Percentiles rank a stretch among this genome's conserved stretches.
Conservation (phyloP, 2,113 vertebrate genomes). For the Struthidea cinerea region DNA sequence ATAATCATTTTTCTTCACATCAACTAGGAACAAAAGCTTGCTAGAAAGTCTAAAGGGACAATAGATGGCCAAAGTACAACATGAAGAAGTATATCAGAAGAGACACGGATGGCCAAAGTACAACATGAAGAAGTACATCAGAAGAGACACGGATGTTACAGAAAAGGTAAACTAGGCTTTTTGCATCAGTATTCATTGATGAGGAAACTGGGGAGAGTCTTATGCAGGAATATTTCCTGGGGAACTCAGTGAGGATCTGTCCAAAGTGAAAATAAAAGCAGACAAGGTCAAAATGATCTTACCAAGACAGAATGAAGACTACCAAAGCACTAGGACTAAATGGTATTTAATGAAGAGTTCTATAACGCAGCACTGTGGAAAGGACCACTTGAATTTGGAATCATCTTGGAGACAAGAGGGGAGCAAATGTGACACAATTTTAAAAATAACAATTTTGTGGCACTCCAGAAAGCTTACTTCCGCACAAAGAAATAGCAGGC, state of each 20-base stretch:
- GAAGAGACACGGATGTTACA: rapidly evolving
- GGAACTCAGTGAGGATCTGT: neutral
- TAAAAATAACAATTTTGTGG: neutral
- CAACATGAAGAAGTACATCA: neutral
- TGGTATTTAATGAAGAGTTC: neutral
- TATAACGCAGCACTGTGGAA: neutral
- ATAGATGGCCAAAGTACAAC: neutral
- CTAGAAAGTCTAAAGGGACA: neutral
- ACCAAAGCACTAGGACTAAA: neutral
- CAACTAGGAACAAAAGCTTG: neutral
- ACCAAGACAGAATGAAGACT: neutral
- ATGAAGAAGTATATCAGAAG: neutral
- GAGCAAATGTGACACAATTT: neutral
- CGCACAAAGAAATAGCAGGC: neutral
- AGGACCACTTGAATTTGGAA: neutral
- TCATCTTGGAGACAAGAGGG: neutral
- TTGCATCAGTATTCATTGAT: neutral
- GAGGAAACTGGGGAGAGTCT: neutral
- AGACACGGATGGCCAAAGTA: neutral
- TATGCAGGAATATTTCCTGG: neutral
- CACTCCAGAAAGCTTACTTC: neutral
- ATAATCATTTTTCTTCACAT: neutral
- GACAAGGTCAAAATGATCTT: neutral
- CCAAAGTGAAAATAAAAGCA: neutral
- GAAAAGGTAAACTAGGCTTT: neutral